Evolutionary conservation across 2,113 vertebrate genomes (phyloP), one percentile per base, ranked within the genome.

Genomic region (Zosterops lateralis): DNA sequence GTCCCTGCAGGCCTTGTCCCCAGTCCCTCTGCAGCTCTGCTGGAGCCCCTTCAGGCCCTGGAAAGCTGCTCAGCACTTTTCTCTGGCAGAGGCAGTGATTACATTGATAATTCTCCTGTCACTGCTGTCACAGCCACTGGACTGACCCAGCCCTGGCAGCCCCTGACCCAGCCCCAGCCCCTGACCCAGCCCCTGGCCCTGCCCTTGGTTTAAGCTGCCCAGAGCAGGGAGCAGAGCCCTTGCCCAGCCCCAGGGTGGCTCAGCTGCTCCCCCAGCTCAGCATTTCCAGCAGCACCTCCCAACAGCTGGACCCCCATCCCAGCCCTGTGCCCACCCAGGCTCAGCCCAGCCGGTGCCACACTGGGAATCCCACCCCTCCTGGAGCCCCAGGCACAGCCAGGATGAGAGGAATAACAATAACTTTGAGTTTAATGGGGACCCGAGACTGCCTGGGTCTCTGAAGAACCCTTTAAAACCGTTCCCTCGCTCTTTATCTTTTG

Each of bases 401-500:
- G 25, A 77, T 29, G 76, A 17, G 48, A 93, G 75, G 50, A 92
- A 87, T 61, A 61, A 61, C 73, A 92, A 42, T 76, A 79, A 70
- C 62, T 92, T 77, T 10, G 11, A 84, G 48, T 84, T 90, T 84
- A 89, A 87, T 60, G 73, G 80, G 26, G 34, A 84, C 26, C 56
- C 25, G 24, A 79, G 65, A 29, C 70, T 68, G 62, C 48, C 77
- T 72, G 25, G 2, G 28, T 29, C 77, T 64, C 86, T 68, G 84
- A 89, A 95, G 89, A 58, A 91, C 86, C 80, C 71, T 89, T 92
- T 82, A 89, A 87, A 79, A 38, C 38, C 3, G 12, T 84, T 82
- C 84, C 40, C 78, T 92, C 0, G 6, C 61, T 94, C 92, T 96
- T 95, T 66, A 95, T 96, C 92, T 96, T 92, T 87, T 57, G 53